These are phyloP conservation scores for Listronotus oregonensis DNA, from an alignment of 1,140 invertebrate genomes.

Conservation along the genomic window DNA sequence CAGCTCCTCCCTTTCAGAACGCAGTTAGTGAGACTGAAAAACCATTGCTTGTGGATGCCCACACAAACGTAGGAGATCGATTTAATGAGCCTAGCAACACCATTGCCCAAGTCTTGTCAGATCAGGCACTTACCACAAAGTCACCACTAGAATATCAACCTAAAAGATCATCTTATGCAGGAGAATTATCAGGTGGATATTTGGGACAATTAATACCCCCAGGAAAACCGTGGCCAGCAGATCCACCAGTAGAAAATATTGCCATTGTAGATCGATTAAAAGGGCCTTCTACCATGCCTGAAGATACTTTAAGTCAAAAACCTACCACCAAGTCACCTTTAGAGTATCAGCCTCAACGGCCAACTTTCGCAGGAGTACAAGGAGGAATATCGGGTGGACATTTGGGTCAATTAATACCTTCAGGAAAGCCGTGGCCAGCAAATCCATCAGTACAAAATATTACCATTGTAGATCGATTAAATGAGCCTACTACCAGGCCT, in stretches of 20 bases:
- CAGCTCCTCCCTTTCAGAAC: neutral
- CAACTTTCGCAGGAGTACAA: conserved; percentile 4
- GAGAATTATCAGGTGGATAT: neutral
- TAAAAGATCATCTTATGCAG: conserved; percentile 12
- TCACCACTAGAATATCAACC: neutral
- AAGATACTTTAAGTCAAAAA: neutral
- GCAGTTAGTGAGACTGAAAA: neutral
- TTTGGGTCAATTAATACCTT: conserved; percentile 7
- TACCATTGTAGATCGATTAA: neutral
- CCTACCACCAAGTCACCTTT: conserved; percentile 5
- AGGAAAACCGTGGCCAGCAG: conserved; percentile 31
- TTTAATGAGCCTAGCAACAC: neutral
- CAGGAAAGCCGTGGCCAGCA: conserved; percentile 25
- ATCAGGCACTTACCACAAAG: neutral
- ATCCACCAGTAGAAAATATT: neutral
- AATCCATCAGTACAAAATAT: neutral
- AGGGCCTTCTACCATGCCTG: neutral
- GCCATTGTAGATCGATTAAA: neutral
- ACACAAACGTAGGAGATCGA: neutral
- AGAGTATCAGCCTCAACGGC: conserved; percentile 12
- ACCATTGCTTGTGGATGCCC: neutral
- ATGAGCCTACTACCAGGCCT: neutral
- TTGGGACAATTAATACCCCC: conserved; percentile 8
- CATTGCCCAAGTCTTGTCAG: neutral
- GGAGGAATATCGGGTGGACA: neutral